Percentiles rank a stretch among this genome's conserved stretches.
Conservation (phyloP, 2,797 vertebrate species). For the Pseudochirops cupreus region DNA sequence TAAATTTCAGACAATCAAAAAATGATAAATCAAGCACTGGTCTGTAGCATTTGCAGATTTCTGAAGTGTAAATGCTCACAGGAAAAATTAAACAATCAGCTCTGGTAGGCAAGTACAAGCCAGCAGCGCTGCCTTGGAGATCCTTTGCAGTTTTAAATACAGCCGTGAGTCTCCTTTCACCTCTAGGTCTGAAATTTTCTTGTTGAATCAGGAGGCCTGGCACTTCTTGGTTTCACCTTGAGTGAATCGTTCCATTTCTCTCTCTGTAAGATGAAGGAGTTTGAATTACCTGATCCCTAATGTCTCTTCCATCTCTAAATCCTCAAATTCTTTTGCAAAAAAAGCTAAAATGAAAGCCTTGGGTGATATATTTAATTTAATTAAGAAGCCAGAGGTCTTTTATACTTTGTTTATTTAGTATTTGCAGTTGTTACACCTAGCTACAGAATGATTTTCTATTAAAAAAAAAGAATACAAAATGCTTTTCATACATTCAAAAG, state of each 20-base stretch:
- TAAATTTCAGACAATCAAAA: neutral
- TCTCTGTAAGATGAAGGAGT: neutral
- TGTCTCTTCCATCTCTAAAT: neutral
- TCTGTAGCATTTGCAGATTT: neutral
- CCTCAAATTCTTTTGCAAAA: conserved; percentile 15
- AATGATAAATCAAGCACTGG: neutral
- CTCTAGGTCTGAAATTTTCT: neutral
- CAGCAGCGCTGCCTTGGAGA: neutral
- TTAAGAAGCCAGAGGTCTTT: neutral
- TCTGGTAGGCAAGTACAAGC: neutral
- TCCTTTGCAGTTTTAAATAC: neutral
- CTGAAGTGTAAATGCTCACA: neutral
- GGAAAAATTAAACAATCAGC: neutral
- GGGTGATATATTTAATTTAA: neutral
- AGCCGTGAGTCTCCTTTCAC: neutral
- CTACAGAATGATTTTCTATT: neutral
- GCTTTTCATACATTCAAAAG: neutral
- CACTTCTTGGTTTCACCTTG: neutral
- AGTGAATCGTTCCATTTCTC: neutral
- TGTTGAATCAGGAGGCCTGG: neutral
- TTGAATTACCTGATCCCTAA: neutral
- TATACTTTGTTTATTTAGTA: neutral
- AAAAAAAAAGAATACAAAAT: neutral
- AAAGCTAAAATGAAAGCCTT: conserved; percentile 35
- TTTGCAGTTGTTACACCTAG: neutral